Conservation (phyloP, 2,113 vertebrate genomes). For the Oxyura jamaicensis region DNA sequence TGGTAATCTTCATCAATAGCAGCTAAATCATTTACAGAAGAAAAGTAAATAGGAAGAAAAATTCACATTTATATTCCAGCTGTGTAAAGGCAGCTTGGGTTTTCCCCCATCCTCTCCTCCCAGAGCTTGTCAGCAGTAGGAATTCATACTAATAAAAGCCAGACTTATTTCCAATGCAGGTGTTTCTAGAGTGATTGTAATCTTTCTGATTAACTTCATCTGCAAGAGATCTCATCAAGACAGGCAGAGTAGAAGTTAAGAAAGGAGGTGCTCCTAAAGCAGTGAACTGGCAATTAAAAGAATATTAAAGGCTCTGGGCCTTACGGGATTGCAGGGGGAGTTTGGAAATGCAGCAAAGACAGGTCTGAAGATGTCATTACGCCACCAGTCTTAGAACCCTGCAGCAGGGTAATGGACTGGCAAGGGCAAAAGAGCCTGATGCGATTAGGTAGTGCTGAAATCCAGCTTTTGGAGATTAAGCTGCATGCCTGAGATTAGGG, state of each 20-base stretch:
- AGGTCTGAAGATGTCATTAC: slow-evolving; percentile 35
- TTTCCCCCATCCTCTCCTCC: slow-evolving; percentile 28
- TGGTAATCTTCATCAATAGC: slow-evolving; percentile 71
- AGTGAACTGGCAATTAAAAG: neutral
- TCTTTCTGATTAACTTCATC: slow-evolving; percentile 66
- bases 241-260: slow-evolving; percentile 26
- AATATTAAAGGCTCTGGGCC: neutral
- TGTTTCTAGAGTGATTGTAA: slow-evolving; percentile 65
- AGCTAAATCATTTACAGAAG: slow-evolving; percentile 61
- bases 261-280: slow-evolving; percentile 8
- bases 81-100: slow-evolving; percentile 61
- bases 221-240: slow-evolving; percentile 56
- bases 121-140: slow-evolving; percentile 57
- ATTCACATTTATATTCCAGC: slow-evolving; percentile 66
- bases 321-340: neutral
- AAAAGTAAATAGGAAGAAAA: slow-evolving; percentile 62
- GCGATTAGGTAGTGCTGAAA: slow-evolving; percentile 42
- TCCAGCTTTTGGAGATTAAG: slow-evolving; percentile 36
- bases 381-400: slow-evolving; percentile 35
- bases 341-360: neutral
- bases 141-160: slow-evolving; percentile 69
- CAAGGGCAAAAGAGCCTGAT: neutral
- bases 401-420: neutral
- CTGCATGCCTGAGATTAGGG: neutral
- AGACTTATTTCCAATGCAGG: slow-evolving; percentile 70